Conservation (phyloP, 2,797 vertebrate species). For the Gouania willdenowi region DNA sequence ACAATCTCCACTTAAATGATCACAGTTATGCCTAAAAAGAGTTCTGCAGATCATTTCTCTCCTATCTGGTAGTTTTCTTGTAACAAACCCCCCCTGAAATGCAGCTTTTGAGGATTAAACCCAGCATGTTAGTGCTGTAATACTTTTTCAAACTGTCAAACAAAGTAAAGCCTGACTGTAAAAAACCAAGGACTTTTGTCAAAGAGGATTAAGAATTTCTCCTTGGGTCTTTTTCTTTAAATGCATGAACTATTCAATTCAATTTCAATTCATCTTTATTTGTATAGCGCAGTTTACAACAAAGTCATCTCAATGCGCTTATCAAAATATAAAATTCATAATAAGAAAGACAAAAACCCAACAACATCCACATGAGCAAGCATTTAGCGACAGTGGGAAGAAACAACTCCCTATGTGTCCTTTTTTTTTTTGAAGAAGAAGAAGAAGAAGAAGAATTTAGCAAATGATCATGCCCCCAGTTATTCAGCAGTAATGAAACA, state of each 20-base stretch:
- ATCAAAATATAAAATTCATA: too few relatives aligned
- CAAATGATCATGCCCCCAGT: conserved; percentile 9
- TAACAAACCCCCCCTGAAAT: conserved; percentile 26
- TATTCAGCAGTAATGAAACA: conserved; percentile 26
- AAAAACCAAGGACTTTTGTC: conserved; percentile 25
- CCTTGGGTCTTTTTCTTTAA: conserved; percentile 13
- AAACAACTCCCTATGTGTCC: too few relatives aligned
- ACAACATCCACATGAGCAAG: too few relatives aligned
- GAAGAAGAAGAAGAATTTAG: too few relatives aligned
- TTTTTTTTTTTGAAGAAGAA: conserved; percentile 1
- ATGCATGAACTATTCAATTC: background rate
- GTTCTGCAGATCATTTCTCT: conserved; percentile 22
- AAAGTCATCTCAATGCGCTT: too few relatives aligned
- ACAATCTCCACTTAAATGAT: conserved; percentile 33
- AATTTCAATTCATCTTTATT: too few relatives aligned
- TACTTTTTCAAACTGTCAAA: conserved; percentile 32
- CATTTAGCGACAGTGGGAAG: too few relatives aligned
- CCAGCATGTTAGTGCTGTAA: conserved; percentile 26
- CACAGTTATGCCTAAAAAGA: conserved; percentile 47
- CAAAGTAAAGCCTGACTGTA: conserved; percentile 23
- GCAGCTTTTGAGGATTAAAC: conserved; percentile 38
- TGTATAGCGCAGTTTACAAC: too few relatives aligned
- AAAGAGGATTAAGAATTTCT: conserved; percentile 30
- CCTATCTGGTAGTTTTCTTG: conserved; percentile 5
- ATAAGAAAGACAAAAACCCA: too few relatives aligned